Evolutionary conservation across 2,797 vertebrate genomes (phyloP).

Genomic region (Nothura maculosa): DNA sequence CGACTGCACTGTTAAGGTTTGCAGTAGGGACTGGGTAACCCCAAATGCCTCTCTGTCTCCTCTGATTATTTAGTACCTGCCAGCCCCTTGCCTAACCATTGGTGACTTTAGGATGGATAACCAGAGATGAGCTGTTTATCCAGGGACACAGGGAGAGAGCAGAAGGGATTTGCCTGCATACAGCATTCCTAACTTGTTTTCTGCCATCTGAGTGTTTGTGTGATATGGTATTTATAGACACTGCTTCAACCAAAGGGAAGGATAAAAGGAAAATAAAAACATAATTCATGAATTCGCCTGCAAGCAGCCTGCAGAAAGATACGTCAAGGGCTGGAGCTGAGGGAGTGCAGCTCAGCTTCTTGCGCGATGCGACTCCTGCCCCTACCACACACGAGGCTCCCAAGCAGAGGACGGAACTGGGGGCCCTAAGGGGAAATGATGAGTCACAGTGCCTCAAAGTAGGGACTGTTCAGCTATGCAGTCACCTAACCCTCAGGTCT

Average conservation of each 20-base stretch:
- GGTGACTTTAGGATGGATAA: slow-evolving; percentile 1
- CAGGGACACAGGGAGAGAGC: neutral
- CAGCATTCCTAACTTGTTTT: neutral
- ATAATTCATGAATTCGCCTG: neutral
- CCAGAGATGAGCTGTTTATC: neutral
- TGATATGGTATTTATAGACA: slow-evolving; percentile 10
- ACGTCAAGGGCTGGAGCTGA: neutral
- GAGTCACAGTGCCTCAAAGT: neutral
- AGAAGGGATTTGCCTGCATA: neutral
- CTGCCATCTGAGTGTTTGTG: neutral
- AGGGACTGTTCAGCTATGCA: neutral
- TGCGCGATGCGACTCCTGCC: neutral
- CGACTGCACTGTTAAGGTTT: neutral
- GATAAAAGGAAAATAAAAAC: slow-evolving; percentile 39
- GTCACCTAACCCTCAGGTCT: neutral
- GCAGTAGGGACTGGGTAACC: neutral
- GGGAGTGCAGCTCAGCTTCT: neutral
- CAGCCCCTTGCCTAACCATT: neutral
- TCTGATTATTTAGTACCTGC: slow-evolving; percentile 9
- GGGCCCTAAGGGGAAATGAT: neutral
- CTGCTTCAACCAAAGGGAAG: neutral
- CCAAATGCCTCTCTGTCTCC: neutral
- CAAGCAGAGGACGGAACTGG: neutral
- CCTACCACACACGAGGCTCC: neutral
- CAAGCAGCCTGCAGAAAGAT: neutral